Base-by-base conservation (phyloP, 2,113 vertebrate genomes). In the Sapajus apella region DNA sequence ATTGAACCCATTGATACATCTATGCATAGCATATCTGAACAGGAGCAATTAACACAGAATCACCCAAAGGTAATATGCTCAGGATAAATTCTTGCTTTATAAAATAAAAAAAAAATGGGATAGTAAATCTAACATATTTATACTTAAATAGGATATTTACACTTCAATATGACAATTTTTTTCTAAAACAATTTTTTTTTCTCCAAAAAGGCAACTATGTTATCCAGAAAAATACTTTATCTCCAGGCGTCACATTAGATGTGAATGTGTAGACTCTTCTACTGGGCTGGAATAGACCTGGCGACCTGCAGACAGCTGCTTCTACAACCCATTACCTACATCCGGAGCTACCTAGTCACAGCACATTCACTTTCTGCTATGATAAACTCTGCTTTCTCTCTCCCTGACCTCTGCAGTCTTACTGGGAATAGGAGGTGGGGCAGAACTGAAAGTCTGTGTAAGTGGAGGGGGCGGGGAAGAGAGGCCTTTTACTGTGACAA, bases 201-300 rank as follows among this genome's bases (percentile, higher is more conserved):
- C 55, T 20, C n/a, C 66, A 23, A 32, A 55, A 87, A 94, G 40
- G 14, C 43, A 92, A 84, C 35, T 55, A 72, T 14, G 20, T 96
- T 79, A 94, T 87, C 85, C 13, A 90, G 75, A 94, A 94, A 92
- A 79, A 94, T 77, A 21, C 25, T 73, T 90, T 23, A 43, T 16
- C 32, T 40, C 40, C n/a, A 85, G n/a, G 20, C 9, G 94, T 95
- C 66, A 43, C 21, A 56, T 70, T 73, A 30, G 72, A 32, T 66
- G 9, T 7, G 45, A 16, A 12, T 66, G 11, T 37, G 30, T 16
- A 77, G n/a, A 27, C 10, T 58, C 9, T 30, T 35, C 21, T 47
- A 3, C 2, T 83, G 64, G n/a, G 12, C 20, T 43, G 18, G 4
- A 47, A n/a, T 55, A 70, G 45, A 85, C 61, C 45, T 68, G 68